These are phyloP conservation scores for Trypoxylus dichotomus DNA, from an alignment of 1,140 invertebrate genomes.

Conservation along the genomic window DNA sequence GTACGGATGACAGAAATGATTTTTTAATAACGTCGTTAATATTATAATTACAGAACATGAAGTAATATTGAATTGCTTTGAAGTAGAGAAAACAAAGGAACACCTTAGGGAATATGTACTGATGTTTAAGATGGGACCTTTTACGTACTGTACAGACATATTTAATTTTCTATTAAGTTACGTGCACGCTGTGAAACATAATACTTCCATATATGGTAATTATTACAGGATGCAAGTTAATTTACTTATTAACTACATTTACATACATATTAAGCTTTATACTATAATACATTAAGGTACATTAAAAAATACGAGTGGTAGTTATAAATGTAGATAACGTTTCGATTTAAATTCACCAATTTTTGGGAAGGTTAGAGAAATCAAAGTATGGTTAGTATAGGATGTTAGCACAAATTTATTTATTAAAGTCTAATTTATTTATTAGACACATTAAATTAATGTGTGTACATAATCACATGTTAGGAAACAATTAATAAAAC, in stretches of 20 bases:
- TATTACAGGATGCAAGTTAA: neutral
- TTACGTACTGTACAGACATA: neutral
- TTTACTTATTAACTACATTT: constrained; percentile 9
- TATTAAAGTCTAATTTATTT: constrained; percentile 13
- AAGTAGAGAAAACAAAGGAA: neutral
- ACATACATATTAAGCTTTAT: constrained; percentile 24
- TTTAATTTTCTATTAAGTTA: neutral
- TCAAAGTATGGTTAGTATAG: constrained; percentile 15
- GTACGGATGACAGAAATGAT: neutral
- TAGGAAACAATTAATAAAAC: neutral
- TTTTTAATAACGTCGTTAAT: neutral
- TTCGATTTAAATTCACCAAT: constrained; percentile 18
- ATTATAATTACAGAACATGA: neutral
- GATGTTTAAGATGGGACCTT: constrained; percentile 21
- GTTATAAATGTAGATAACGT: constrained; percentile 9
- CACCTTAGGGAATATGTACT: constrained; percentile 21
- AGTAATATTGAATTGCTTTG: neutral
- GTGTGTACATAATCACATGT: constrained; percentile 17
- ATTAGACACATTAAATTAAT: constrained; percentile 25
- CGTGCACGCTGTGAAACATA: neutral
- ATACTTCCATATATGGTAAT: constrained; percentile 10
- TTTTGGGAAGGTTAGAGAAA: constrained; percentile 12
- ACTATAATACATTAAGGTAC: constrained; percentile 12
- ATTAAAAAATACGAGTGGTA: neutral
- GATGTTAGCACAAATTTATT: constrained; percentile 22